A percentile compares a stretch with the other conserved stretches of the same genome.
Evolutionary conservation across 1,140 invertebrate species (phyloP).

Genomic region (Papilio xuthus): DNA sequence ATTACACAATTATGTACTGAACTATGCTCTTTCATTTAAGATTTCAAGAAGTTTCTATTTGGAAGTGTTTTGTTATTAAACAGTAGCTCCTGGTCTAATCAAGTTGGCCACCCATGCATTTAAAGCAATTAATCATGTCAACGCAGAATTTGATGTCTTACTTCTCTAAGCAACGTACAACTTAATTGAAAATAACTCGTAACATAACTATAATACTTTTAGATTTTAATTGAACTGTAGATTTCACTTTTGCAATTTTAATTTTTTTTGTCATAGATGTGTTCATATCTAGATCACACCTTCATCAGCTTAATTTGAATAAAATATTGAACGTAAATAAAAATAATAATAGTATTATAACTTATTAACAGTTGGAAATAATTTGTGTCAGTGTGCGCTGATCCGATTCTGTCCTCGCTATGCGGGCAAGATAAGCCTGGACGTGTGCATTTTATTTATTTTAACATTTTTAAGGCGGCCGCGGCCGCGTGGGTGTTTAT

Average conservation of each 20-base stretch:
- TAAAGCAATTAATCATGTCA: slow-evolving; percentile 3
- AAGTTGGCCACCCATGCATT: too few species aligned
- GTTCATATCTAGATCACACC: too few species aligned
- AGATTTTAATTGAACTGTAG: background rate
- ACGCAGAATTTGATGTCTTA: slow-evolving; percentile 31
- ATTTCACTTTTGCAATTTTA: background rate
- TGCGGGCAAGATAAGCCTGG: slow-evolving; percentile 73
- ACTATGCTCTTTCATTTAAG: too few species aligned
- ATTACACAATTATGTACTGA: too few species aligned
- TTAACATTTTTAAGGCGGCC: slow-evolving; percentile 78
- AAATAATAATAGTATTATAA: too few species aligned
- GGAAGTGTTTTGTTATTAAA: too few species aligned
- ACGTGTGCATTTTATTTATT: slow-evolving; percentile 81
- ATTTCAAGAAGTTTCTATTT: too few species aligned
- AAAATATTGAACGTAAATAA: too few species aligned
- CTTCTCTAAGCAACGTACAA: background rate
- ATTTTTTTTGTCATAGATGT: background rate
- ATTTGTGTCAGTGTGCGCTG: slow-evolving; percentile 51
- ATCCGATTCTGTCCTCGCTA: slow-evolving; percentile 65
- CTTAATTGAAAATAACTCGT: background rate
- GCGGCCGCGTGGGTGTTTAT: slow-evolving; percentile 57
- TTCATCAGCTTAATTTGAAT: too few species aligned
- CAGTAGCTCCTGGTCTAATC: too few species aligned
- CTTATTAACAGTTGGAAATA: too few species aligned
- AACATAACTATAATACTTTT: background rate